Conservation (phyloP, 1,140 invertebrate genomes). For the Eciton burchellii region DNA sequence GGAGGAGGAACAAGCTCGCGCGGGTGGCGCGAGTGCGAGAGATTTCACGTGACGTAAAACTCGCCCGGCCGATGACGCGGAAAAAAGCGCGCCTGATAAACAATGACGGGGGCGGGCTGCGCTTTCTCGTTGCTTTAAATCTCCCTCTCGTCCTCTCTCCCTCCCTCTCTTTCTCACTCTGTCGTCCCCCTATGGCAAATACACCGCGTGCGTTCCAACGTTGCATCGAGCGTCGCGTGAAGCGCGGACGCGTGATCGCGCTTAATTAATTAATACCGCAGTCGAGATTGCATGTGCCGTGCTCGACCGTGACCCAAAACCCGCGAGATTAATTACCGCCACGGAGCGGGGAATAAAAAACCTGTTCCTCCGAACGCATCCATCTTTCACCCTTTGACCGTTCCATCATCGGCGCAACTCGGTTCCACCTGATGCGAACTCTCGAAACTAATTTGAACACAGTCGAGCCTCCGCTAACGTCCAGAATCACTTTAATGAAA, state of each 20-base stretch:
- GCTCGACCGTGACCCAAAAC: conserved; percentile 32
- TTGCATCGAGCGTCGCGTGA: conserved; percentile 15
- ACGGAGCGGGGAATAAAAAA: neutral
- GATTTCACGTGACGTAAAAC: conserved; percentile 44
- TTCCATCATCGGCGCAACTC: neutral
- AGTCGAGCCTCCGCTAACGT: neutral
- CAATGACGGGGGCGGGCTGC: conserved; percentile 6
- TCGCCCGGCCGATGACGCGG: neutral
- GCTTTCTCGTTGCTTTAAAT: conserved; percentile 14
- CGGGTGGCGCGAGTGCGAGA: conserved; percentile 30
- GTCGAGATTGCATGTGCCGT: conserved; percentile 10
- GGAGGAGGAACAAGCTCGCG: conserved; percentile 42
- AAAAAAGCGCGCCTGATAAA: conserved; percentile 43
- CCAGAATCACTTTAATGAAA: conserved; percentile 32
- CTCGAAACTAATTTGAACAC: neutral
- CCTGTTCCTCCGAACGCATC: neutral
- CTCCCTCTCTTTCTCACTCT: neutral
- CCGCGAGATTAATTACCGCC: conserved; percentile 19
- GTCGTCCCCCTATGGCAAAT: neutral
- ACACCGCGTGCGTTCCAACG: conserved; percentile 4
- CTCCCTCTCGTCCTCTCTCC: conserved; percentile 10
- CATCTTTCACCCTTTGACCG: neutral
- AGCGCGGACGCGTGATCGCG: conserved; percentile 22
- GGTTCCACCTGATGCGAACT: neutral
- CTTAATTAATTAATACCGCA: conserved; percentile 52